Conservation (phyloP, 2,113 vertebrate species). For the Salminus brasiliensis region DNA sequence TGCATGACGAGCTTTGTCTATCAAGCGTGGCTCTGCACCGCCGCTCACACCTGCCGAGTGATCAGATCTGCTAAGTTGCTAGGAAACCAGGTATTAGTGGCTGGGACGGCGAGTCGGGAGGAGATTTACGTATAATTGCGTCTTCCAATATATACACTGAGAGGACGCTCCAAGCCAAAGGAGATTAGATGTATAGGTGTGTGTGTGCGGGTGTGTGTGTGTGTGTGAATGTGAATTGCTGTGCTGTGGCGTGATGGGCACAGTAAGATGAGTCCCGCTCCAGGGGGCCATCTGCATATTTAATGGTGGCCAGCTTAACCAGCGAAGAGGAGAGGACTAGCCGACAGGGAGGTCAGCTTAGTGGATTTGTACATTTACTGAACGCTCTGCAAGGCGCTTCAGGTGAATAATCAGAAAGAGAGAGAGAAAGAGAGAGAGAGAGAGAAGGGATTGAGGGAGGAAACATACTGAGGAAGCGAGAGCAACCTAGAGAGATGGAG, state of each 20-base stretch:
- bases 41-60: conserved; percentile 55
- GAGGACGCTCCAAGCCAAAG: conserved; percentile 36
- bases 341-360: conserved; percentile 57
- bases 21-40: conserved; percentile 32
- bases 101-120: conserved; percentile 39
- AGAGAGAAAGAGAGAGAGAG: conserved; percentile 11
- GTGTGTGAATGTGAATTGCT: conserved; percentile 23
- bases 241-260: conserved; percentile 22
- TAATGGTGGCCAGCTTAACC: conserved; percentile 61
- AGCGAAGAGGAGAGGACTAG: conserved; percentile 42
- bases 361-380: conserved; percentile 57
- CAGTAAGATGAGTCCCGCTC: conserved; percentile 36
- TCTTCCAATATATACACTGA: conserved; percentile 45
- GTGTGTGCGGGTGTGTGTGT: not conserved
- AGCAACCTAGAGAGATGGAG: no score
- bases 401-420: conserved; percentile 51
- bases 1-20: conserved; percentile 45
- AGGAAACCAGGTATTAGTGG: conserved; percentile 61
- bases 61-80: conserved; percentile 60
- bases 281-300: conserved; percentile 61
- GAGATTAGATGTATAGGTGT: conserved; percentile 31
- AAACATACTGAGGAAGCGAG: not conserved
- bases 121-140: conserved; percentile 55
- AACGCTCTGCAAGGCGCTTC: conserved; percentile 48
- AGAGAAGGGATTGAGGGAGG: not conserved